Base-by-base conservation (phyloP, 2,113 vertebrate genomes). In the Gallinago jamesoni region DNA sequence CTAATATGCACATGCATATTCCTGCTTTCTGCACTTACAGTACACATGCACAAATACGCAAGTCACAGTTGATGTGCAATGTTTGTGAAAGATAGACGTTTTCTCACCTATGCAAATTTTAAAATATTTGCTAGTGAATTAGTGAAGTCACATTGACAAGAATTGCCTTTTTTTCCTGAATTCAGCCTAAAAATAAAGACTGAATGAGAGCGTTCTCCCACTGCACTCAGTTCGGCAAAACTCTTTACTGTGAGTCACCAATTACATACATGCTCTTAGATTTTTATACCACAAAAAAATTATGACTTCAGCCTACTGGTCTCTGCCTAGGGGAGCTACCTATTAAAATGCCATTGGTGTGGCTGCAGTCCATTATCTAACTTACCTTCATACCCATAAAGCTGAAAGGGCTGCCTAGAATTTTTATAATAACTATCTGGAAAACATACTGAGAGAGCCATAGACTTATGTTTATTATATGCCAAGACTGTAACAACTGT, bases 301-400 rank as follows among this genome's bases (percentile, higher is more conserved):
- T 43, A 90, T 86, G n/a, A 87, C 64, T 95, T 70, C 87, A 94
- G 84, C 57, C 81, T 94, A 62, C 62, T 79, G 79, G 94, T 85
- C 83, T 90, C 66, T 85, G 95, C 70, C 96, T 96, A 72, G 67
- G 94, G 80, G 94, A 97, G 73, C 72, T 41, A 91, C 91, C 82
- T 92, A 95, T 97, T 96, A 98, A 97, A 96, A 96, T 96, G 94
- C 96, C 96, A 97, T 74, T 91, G 96, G 75, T 94, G 84, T 89
- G 92, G 90, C 81, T 96, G 80, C 93, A 97, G 92, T 89, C 94
- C 96, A 97, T 97, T 95, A 97, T 85, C 87, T 91, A 92, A 90
- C 96, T 94, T 97, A 87, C 94, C 93, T 97, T 96, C 86, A 76
- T 68, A 87, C 64, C 52, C 84, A 89, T 96, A 94, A 98, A 97